phyloP scores from a whole-genome alignment of 2,888 invertebrate genomes.

The Pimpla rufipes region DNA sequence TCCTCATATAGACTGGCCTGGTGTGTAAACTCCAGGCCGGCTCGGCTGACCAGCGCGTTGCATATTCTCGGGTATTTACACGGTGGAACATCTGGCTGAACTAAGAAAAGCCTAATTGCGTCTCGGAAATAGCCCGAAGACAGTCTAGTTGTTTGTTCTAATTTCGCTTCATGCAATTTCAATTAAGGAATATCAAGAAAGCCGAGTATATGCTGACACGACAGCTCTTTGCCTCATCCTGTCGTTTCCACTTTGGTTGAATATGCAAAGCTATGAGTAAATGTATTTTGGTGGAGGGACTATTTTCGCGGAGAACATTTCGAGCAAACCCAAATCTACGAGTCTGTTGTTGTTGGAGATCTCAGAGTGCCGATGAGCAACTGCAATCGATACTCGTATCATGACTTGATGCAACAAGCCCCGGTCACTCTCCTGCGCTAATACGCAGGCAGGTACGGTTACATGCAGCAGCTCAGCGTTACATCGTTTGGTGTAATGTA shows the following conservation, averaged over 20 bases:
- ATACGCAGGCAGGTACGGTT: neutral
- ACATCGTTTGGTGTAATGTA: neutral
- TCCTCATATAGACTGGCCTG: neutral
- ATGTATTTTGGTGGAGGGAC: no score
- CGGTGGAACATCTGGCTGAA: no score
- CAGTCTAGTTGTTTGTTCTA: neutral
- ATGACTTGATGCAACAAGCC: neutral
- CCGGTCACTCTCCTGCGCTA: neutral
- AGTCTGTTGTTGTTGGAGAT: neutral
- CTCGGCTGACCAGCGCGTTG: neutral
- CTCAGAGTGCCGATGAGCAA: neutral
- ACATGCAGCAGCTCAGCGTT: conserved; percentile 1
- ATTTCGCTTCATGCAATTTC: neutral
- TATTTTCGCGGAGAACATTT: neutral
- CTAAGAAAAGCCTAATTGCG: neutral
- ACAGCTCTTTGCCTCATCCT: conserved; percentile 14
- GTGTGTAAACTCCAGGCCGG: neutral
- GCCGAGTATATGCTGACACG: neutral
- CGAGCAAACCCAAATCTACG: neutral
- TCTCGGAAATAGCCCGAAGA: neutral
- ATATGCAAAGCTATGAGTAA: neutral
- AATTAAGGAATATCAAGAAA: neutral
- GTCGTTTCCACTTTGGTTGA: conserved; percentile 3
- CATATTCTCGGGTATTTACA: neutral
- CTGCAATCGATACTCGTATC: neutral